Base-by-base conservation (phyloP, 92 coral and sea anemone genomes). In the Epizoanthus ramosus region DNA sequence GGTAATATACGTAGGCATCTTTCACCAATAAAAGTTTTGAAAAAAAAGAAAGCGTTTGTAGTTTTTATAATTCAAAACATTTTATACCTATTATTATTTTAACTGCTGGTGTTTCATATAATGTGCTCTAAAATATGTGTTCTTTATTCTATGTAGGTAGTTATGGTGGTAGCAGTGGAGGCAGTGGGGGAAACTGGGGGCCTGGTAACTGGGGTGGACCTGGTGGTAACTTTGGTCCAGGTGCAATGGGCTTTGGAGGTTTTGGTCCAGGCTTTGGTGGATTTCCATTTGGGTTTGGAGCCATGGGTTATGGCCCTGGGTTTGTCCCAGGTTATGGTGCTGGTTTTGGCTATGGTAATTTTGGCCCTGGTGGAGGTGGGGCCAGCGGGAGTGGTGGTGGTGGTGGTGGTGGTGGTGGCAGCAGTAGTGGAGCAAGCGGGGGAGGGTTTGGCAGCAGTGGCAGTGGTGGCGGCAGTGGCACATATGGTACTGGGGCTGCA, bases 191-290 rank as follows among this genome's bases (percentile, higher is more conserved):
- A 21, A 45, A 43, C 75, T 71, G 75, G 75, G 75, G 61, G 1
- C 52, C 35, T 12, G 79, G 79, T 24, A 74, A 74, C 45, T 74
- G 79, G 65, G 64, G 50, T 4, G 25, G 25, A 1, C 79, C 64
- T 74, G 75, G 6, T 17, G 18, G 57, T 7, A 71, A 71, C 16
- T 93, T 95, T 94, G 92, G 90, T 12, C 86, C 86, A 50, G 91
- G 89, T 22, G 85, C 88, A 22, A 93, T 90, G 90, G 91, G 91
- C 23, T 90, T 89, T 39, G 89, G 85, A 54, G 93, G 84, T 37
- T 83, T 63, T n/a, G 83, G 83, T 63, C 31, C 31, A 0, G 87
- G 73, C 6, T 89, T 80, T 58, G 70, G 93, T 70, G 92, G 92
- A 12, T 88, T 93, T 91, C 89, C 88, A 39, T 90, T 92, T 50